Evolutionary conservation across 2,888 invertebrate species (phyloP).

Genomic region (Bedellia somnulentella): DNA sequence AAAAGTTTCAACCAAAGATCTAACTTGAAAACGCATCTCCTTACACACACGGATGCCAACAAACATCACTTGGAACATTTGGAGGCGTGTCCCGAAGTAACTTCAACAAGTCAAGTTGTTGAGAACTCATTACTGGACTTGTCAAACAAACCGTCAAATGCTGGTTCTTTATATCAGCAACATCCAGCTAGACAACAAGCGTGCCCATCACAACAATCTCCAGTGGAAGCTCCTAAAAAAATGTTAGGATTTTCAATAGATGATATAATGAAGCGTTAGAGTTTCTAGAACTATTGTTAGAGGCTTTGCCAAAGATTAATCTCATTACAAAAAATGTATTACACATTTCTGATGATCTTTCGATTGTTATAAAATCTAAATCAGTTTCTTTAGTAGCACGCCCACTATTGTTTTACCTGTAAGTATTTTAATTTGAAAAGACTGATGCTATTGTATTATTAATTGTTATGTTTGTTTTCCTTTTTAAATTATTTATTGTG

Average conservation of each 20-base stretch:
- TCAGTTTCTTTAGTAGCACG: too few species aligned
- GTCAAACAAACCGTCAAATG: conserved; percentile 51
- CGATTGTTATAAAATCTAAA: too few species aligned
- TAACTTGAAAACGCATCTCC: conserved; percentile 86
- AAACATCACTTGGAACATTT: conserved; percentile 51
- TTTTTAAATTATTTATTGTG: too few species aligned
- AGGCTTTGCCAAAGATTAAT: conserved; percentile 10
- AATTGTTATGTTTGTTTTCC: too few species aligned
- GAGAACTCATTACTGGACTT: conserved; percentile 58
- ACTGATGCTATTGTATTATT: too few species aligned
- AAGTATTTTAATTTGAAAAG: too few species aligned
- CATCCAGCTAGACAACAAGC: conserved; percentile 19
- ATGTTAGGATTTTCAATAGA: conserved; percentile 81
- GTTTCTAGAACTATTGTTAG: background rate
- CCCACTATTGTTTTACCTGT: too few species aligned
- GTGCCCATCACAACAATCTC: conserved; percentile 25
- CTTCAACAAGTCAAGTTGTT: conserved; percentile 46
- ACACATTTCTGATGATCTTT: too few species aligned
- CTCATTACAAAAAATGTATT: too few species aligned
- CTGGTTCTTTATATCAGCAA: conserved; percentile 24
- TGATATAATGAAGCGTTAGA: conserved; percentile 84
- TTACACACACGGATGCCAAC: conserved; percentile 79
- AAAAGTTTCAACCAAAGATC: conserved; percentile 91
- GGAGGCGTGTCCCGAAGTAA: conserved; percentile 54
- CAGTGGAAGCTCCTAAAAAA: conserved; percentile 39